A percentile compares a stretch with the other conserved stretches of the same genome.
Conservation (phyloP, 2,888 invertebrate genomes). For the Meiosimyza decipiens region DNA sequence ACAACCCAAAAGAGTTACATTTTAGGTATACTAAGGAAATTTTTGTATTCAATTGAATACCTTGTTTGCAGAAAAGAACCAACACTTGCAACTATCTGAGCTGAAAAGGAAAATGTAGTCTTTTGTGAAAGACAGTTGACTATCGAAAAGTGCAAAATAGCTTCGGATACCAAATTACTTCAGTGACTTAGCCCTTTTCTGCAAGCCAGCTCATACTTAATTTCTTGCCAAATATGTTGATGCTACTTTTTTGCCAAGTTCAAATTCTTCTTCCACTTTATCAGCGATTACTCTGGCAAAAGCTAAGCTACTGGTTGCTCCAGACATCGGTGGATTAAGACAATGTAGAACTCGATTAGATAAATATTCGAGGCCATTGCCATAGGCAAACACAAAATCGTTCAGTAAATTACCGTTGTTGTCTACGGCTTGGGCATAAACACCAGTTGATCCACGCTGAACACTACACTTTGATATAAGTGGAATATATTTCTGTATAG, state of each 20-base stretch:
- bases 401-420: slow-evolving; percentile 87
- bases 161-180: too few species aligned
- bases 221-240: too few species aligned
- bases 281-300: slow-evolving; percentile 95
- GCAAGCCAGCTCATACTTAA: too few species aligned
- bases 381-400: slow-evolving; percentile 95
- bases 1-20: too few species aligned
- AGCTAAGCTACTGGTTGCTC: slow-evolving; percentile 95
- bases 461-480: slow-evolving; percentile 81
- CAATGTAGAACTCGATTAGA: slow-evolving; percentile 90
- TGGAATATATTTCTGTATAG: slow-evolving; percentile 87
- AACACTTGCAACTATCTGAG: too few species aligned
- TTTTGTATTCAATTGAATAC: too few species aligned
- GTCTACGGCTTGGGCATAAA: slow-evolving; percentile 95
- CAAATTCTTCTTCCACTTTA: slow-evolving; percentile 74
- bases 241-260: slow-evolving; percentile 42
- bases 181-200: too few species aligned
- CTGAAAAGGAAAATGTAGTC: too few species aligned
- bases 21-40: too few species aligned
- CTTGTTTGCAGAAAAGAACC: too few species aligned
- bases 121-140: too few species aligned
- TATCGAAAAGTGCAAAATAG: too few species aligned
- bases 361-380: slow-evolving; percentile 76
- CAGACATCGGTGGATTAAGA: slow-evolving; percentile 97
- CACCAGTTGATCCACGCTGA: slow-evolving; percentile 89